Percentiles rank a stretch among this genome's conserved stretches.
Evolutionary conservation across 2,888 invertebrate species (phyloP).

Genomic region (Miltochrista miniata): DNA sequence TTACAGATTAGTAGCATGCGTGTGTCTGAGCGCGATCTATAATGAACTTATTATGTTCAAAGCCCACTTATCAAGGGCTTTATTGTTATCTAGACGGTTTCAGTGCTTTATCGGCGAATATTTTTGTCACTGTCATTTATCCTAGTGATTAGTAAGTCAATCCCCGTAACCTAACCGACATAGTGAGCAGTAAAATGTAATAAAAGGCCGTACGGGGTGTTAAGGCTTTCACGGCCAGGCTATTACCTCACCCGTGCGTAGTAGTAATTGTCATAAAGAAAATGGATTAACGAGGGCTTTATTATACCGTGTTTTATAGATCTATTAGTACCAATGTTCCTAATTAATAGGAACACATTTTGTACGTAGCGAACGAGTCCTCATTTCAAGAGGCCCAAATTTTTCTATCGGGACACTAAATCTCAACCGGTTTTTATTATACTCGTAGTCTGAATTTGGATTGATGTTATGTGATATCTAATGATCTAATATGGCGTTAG

Average conservation of each 20-base stretch:
- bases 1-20: constrained; percentile 38
- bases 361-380: too few relatives aligned
- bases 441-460: too few relatives aligned
- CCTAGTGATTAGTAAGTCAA: constrained; percentile 45
- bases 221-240: constrained; percentile 23
- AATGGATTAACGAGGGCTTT: constrained; percentile 16
- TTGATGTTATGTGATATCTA: too few relatives aligned
- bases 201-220: constrained; percentile 35
- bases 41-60: constrained; percentile 41
- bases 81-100: constrained; percentile 43
- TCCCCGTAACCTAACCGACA: constrained; percentile 36
- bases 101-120: constrained; percentile 31
- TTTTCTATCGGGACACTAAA: too few relatives aligned
- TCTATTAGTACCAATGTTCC: background rate
- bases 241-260: constrained; percentile 22
- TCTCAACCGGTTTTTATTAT: too few relatives aligned
- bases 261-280: constrained; percentile 28
- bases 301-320: constrained; percentile 3
- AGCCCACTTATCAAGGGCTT: constrained; percentile 42
- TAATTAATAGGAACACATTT: too few relatives aligned
- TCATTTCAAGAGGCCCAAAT: too few relatives aligned
- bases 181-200: constrained; percentile 49
- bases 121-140: constrained; percentile 39
- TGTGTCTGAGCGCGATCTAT: constrained; percentile 27
- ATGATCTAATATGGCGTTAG: too few relatives aligned